Evolutionary conservation across 2,113 vertebrate species (phyloP).

Genomic region (Scortum barcoo): DNA sequence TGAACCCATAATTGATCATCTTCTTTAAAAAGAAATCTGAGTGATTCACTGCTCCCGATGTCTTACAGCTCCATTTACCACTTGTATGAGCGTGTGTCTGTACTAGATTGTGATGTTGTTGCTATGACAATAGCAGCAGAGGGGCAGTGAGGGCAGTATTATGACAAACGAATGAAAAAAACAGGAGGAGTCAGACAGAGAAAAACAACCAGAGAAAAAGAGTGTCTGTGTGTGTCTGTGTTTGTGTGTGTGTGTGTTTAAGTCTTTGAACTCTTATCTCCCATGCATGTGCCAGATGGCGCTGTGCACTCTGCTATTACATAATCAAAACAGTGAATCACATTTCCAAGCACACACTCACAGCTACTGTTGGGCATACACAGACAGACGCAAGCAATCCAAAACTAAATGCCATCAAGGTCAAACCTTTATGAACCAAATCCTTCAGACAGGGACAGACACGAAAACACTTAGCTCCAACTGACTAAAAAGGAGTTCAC

Average conservation of each 20-base stretch:
- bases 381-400: slow-evolving; percentile 23
- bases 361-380: slow-evolving; percentile 29
- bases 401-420: slow-evolving; percentile 20
- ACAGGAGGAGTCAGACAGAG: slow-evolving; percentile 41
- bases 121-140: slow-evolving; percentile 56
- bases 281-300: slow-evolving; percentile 79
- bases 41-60: not conserved
- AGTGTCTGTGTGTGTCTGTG: slow-evolving; percentile 8
- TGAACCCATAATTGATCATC: not conserved
- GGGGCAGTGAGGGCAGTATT: slow-evolving; percentile 3
- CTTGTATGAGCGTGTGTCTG: not conserved
- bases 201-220: slow-evolving; percentile 44
- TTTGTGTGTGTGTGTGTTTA: not conserved
- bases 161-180: slow-evolving; percentile 30
- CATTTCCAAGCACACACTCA: slow-evolving; percentile 30
- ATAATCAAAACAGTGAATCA: slow-evolving; percentile 77
- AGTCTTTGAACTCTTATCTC: slow-evolving; percentile 75
- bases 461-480: not conserved
- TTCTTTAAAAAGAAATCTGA: not conserved
- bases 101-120: slow-evolving; percentile 50
- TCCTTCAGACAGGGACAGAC: slow-evolving; percentile 1
- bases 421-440: slow-evolving; percentile 27
- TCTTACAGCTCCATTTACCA: not conserved
- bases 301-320: slow-evolving; percentile 73
- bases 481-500: slow-evolving; percentile 12